These are phyloP conservation scores for Drosophila fulvimacula DNA, from an alignment of 2,888 invertebrate genomes.

Conservation along the genomic window DNA sequence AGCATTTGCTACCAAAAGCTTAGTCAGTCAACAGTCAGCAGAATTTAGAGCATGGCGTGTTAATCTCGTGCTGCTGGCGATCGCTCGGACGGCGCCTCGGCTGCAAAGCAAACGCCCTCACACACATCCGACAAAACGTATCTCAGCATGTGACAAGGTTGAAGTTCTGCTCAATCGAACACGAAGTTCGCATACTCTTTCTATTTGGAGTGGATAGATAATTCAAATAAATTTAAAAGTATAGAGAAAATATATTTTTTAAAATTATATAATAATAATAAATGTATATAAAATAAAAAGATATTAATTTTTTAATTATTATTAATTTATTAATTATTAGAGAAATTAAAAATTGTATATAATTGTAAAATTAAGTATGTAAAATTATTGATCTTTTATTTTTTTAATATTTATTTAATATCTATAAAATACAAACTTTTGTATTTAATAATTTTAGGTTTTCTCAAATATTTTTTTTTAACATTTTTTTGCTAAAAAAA, in stretches of 20 bases:
- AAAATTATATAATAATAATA: no score
- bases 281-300: no score
- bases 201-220: background rate
- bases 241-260: no score
- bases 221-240: background rate
- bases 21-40: constrained; percentile 65
- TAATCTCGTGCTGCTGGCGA: constrained; percentile 68
- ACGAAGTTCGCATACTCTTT: constrained; percentile 34
- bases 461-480: no score
- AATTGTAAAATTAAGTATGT: no score
- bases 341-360: no score
- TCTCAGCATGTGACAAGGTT: constrained; percentile 42
- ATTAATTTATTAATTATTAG: no score
- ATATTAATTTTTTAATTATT: no score
- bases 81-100: constrained; percentile 48
- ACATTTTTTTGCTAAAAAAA: background rate
- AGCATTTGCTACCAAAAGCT: constrained; percentile 73
- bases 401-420: background rate
- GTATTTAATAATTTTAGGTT: no score
- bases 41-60: constrained; percentile 55
- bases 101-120: constrained; percentile 34
- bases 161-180: background rate
- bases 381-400: no score
- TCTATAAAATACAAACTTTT: no score
- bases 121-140: constrained; percentile 17